Base-by-base conservation (phyloP, 1,140 invertebrate genomes). In the Conus betulinus region DNA sequence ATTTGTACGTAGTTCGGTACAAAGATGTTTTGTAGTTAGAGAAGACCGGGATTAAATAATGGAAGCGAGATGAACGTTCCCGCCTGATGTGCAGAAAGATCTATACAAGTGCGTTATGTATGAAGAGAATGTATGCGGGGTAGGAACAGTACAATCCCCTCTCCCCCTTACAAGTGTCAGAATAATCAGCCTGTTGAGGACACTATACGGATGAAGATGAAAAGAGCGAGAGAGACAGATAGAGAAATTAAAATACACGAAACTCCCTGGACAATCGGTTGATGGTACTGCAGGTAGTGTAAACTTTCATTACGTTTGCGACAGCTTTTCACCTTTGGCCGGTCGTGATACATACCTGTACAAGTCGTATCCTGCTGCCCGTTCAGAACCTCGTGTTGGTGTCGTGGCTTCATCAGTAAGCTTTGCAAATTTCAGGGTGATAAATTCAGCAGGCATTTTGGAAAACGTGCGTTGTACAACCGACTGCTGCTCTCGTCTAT, bases 361-460 rank as follows among this genome's bases (percentile, higher is more conserved):
- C 55, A 99, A 95, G 96, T 99, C 99, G 91, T 97, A 98, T 52
- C 99, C 99, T 89, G 98, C 99, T 74, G 99, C 97, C 87, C 96
- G 96, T 87, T 96, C 96, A 0, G 98, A 99, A 11, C 98, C 98
- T 95, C 97, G 98, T 0, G 96, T 96, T 4, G 99, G 99, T 23
- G 97, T 94, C 87, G 96, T 96, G 0, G 98, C 99, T 92, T 98
- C 96, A 39, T 97, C 96, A 23, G 96, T 96, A 8, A 98, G 93
- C 93, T 98, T 98, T 20, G 97, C 97, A 93, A 97, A 98, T 91
- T 96, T 96, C 39, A 98, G 76, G 17, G 90, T 83, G 23, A 91
- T 87, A 57, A 78, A 82, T 52, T 91, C 89, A 11, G 90, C 11
- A 5, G 93, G 90, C 93, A 93, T 93, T 55, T 85, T 91, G 53